Conservation (phyloP, 2,797 vertebrate genomes). For the Melanotaenia trifasciata region DNA sequence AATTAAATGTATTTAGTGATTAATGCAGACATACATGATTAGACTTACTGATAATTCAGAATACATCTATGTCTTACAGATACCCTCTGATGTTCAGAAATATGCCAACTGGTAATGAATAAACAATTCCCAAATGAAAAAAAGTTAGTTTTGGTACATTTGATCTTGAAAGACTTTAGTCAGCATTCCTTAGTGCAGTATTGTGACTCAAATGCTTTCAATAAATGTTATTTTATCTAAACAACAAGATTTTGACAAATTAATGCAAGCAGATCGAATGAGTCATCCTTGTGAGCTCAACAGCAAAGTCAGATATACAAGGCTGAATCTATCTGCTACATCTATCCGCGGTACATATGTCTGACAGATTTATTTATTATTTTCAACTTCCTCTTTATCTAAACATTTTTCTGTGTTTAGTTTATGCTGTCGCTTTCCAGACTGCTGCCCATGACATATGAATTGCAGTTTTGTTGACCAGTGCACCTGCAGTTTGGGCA, state of each 20-base stretch:
- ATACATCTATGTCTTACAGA: constrained; percentile 4
- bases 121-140: constrained; percentile 12
- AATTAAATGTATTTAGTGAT: no score
- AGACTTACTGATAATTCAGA: background rate
- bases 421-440: constrained; percentile 65
- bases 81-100: background rate
- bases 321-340: constrained; percentile 12
- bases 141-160: constrained; percentile 17
- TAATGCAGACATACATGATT: no score
- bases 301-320: constrained; percentile 35
- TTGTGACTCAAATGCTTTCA: constrained; percentile 14
- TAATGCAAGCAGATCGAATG: constrained; percentile 47
- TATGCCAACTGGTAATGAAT: background rate
- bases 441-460: constrained; percentile 59
- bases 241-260: constrained; percentile 49
- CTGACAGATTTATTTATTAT: constrained; percentile 35
- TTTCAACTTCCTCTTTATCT: constrained; percentile 61
- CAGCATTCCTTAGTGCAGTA: constrained; percentile 39
- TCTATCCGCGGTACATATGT: constrained; percentile 35
- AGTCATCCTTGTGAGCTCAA: constrained; percentile 37
- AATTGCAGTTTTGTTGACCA: constrained; percentile 49
- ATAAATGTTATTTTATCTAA: constrained; percentile 50
- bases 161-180: constrained; percentile 41
- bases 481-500: constrained; percentile 64
- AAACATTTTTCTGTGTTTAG: constrained; percentile 66